Evolutionary conservation across 2,113 vertebrate species (phyloP).

Genomic region (Centrocercus urophasianus): DNA sequence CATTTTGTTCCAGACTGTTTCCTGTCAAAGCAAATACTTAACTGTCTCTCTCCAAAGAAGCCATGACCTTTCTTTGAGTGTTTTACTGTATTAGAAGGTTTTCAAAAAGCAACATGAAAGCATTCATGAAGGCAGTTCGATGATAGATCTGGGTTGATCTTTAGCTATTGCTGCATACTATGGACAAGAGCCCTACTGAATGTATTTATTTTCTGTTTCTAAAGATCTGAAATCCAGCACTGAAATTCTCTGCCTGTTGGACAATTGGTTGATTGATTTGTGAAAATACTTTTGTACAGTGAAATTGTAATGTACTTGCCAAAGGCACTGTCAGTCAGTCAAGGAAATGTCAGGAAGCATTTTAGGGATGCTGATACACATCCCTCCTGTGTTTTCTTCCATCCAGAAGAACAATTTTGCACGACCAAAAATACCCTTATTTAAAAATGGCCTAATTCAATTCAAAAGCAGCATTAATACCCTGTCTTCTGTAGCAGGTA

Average conservation of each 20-base stretch:
- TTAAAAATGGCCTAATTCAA: not conserved
- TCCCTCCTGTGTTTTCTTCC: not conserved
- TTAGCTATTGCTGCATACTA: not conserved
- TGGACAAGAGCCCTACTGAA: not conserved
- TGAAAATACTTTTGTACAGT: not conserved
- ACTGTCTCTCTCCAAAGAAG: not conserved
- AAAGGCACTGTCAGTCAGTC: not conserved
- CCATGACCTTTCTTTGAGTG: not conserved
- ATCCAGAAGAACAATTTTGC: not conserved
- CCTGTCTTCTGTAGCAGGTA: not conserved
- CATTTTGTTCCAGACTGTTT: not conserved
- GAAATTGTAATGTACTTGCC: not conserved
- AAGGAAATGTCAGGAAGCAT: not conserved
- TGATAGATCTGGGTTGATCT: not conserved
- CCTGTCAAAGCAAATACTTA: not conserved
- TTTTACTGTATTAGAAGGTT: not conserved
- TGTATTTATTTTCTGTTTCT: not conserved
- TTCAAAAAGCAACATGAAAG: not conserved
- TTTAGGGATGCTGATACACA: not conserved
- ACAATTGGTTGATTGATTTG: not conserved
- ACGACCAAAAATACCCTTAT: not conserved
- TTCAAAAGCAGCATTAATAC: not conserved
- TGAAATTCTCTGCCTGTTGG: not conserved
- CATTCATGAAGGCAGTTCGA: not conserved
- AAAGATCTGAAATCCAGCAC: not conserved